Base-by-base conservation (phyloP, 2,113 vertebrate genomes). In the Larimichthys crocea region DNA sequence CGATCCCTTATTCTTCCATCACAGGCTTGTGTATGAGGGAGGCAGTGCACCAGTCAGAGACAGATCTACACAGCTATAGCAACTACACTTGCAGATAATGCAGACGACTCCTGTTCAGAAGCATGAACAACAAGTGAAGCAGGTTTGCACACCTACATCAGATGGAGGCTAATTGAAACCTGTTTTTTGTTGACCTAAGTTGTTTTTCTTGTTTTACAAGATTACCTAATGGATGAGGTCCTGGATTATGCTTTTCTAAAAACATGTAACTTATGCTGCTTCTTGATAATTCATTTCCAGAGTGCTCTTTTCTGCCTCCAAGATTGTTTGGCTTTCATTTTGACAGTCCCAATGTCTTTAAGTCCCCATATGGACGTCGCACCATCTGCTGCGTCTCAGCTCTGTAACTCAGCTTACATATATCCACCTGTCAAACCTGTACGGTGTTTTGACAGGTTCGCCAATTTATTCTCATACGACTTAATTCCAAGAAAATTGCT, bases 301-400 rank as follows among this genome's bases (percentile, higher is more conserved):
- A 10, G 19, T 50, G 22, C 31, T 62, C n/a, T 20, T 63, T 31
- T 64, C 49, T 63, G 22, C 3, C 29, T 26, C 52, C 16, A 15
- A 55, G 60, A 66, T 67, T 63, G 20, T 3, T 59, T 57, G n/a
- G 46, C 56, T 80, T 68, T 80, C 56, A 73, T 74, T 74, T 53
- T 80, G 76, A 83, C 85, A 60, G 55, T 79, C 56, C 59, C 67
- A 59, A 17, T 76, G 53, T 89, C 68, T 87, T 57, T 29, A 5
- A 67, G 63, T 60, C 52, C 57, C 63, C 49, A 62, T 63, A 81
- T 76, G 70, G 65, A 68, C 79, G 76, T 56, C 74, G 71, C 74
- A 73, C 83, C 86, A 86, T 88, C 80, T 88, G 81, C 81, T 75
- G 73, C 2, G 19, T 78, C 81, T 65, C 74, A 70, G 53, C 44